A percentile compares a stretch with the other conserved stretches of the same genome.
phyloP scores from a whole-genome alignment of 2,888 invertebrate species.

The Heliconius hortense region DNA sequence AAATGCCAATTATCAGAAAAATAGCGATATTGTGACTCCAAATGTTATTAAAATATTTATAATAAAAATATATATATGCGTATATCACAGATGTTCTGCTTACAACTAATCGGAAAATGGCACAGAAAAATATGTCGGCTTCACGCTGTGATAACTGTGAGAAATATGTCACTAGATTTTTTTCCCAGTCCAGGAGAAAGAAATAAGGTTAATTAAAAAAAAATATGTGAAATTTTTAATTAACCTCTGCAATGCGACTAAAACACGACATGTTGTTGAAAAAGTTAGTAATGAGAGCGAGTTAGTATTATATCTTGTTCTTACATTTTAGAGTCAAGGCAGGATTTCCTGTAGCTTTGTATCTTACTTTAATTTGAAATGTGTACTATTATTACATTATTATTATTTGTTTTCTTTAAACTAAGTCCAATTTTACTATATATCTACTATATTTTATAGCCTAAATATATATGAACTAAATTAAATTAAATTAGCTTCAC shows the following conservation, averaged over 20 bases:
- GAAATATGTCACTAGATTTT: background rate
- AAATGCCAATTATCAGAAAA: too few species aligned
- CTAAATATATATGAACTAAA: too few species aligned
- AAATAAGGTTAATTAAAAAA: constrained; percentile 1
- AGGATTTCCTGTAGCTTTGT: constrained; percentile 2
- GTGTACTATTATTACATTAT: background rate
- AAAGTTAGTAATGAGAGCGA: constrained; percentile 27
- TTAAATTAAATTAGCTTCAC: too few species aligned
- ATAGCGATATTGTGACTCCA: too few species aligned
- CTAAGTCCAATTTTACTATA: too few species aligned
- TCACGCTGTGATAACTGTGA: too few species aligned
- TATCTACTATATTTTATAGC: too few species aligned
- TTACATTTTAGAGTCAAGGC: constrained; percentile 17
- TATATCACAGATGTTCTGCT: background rate
- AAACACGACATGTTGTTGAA: constrained; percentile 22
- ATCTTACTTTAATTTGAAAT: constrained; percentile 3
- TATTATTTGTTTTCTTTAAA: background rate
- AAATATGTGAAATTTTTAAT: constrained; percentile 14
- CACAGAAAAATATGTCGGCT: background rate
- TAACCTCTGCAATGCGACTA: constrained; percentile 17
- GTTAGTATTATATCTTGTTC: constrained; percentile 30
- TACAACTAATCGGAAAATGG: background rate
- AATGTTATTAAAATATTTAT: background rate
- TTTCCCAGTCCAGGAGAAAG: background rate
- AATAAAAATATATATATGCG: background rate